phyloP scores from a whole-genome alignment of 2,113 vertebrate species.

The Eublepharis macularius region DNA sequence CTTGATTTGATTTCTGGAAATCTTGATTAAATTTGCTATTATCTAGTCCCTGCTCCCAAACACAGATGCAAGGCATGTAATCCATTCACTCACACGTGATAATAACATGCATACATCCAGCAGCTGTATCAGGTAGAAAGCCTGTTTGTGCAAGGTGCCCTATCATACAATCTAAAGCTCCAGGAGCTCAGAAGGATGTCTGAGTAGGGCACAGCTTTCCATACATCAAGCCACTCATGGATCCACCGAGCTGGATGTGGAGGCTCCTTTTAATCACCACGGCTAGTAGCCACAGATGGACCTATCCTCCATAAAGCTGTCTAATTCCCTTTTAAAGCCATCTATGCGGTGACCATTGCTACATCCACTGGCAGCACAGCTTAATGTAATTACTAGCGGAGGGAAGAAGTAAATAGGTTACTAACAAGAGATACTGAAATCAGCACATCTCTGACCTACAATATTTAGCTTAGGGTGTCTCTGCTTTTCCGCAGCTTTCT shows the following conservation, averaged over 20 bases:
- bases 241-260: background rate
- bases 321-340: no score
- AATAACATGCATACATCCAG: no score
- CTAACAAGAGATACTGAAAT: background rate
- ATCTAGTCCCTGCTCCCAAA: background rate
- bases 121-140: background rate
- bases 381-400: no score
- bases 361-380: no score
- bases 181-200: background rate
- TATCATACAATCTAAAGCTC: background rate
- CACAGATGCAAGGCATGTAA: background rate
- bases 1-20: background rate
- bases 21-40: background rate
- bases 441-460: background rate
- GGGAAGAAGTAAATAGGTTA: background rate
- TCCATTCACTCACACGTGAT: background rate
- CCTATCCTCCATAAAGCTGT: no score
- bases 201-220: background rate
- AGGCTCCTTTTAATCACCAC: no score
- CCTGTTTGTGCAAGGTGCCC: background rate
- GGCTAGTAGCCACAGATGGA: no score
- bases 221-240: background rate
- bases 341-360: no score
- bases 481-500: background rate
- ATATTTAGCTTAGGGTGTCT: background rate